Evolutionary conservation across 2,888 invertebrate genomes (phyloP), one percentile per base, ranked within the genome.

Genomic region (Helleia helle): DNA sequence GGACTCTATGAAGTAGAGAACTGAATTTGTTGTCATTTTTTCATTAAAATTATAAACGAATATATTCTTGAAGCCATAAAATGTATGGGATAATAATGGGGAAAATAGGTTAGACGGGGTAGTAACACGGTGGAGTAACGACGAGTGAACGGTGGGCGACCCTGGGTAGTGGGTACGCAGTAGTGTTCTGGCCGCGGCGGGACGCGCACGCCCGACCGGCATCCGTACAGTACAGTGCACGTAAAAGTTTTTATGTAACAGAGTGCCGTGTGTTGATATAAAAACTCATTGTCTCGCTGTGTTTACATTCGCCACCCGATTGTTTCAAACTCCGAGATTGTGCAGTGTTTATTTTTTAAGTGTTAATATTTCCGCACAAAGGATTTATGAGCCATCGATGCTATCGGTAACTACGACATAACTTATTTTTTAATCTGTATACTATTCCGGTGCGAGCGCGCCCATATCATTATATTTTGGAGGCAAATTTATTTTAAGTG

Each of bases 61-160:
- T n/a, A n/a, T n/a, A n/a, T n/a, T n/a, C n/a, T n/a, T n/a, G n/a
- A n/a, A n/a, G n/a, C n/a, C n/a, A n/a, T n/a, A n/a, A n/a, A n/a
- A n/a, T n/a, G n/a, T n/a, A n/a, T n/a, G n/a, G n/a, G n/a, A n/a
- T n/a, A n/a, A n/a, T n/a, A n/a, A n/a, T n/a, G 8, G 22, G 22
- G 22, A 22, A 8, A 22, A 22, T 6, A 22, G 5, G 22, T 8
- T 5, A 5, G 4, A 5, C 8, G 4, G n/a, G 15, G 42, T 59
- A 50, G 72, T 69, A 74, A 70, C 74, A 62, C 68, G 22, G 42
- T 26, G n/a, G n/a, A n/a, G n/a, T n/a, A n/a, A n/a, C n/a, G 50
- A 48, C 52, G 59, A 76, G 80, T 77, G 79, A 80, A 67, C 71
- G 80, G 77, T 67, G 55, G 58, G 62, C 68, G 77, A 62, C 75